Conservation (phyloP, 23 tunicate species). For the Phallusia fumigata region DNA sequence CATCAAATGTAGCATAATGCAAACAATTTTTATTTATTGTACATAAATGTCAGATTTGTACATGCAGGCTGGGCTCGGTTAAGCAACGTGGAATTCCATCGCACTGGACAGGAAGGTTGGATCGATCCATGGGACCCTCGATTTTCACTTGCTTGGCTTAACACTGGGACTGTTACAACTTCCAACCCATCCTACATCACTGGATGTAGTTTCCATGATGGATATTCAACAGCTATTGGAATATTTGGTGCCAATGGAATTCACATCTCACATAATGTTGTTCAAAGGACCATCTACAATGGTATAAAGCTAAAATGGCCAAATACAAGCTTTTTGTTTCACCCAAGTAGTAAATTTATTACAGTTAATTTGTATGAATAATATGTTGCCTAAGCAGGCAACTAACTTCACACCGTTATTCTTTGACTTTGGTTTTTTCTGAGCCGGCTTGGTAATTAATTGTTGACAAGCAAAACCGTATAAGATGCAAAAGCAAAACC, state of each 20-base stretch:
- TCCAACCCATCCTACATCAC: slow-evolving; percentile 53
- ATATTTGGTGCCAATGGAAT: slow-evolving; percentile 67
- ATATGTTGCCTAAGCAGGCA: too few species aligned
- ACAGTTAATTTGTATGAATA: too few species aligned
- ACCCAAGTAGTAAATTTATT: too few species aligned
- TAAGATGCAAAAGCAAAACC: too few species aligned
- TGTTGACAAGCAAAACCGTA: too few species aligned
- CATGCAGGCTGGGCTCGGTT: slow-evolving; percentile 76
- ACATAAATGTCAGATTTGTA: not conserved
- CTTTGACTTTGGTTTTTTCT: too few species aligned
- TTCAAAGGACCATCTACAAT: slow-evolving; percentile 71
- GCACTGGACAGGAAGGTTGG: slow-evolving; percentile 94
- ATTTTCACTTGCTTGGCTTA: slow-evolving; percentile 55
- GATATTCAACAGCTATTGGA: slow-evolving; percentile 83
- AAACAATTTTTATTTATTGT: too few species aligned
- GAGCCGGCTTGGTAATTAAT: too few species aligned
- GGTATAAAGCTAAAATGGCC: slow-evolving; percentile 27
- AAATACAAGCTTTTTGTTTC: too few species aligned
- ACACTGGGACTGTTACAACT: slow-evolving; percentile 46
- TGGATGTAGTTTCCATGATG: slow-evolving; percentile 64
- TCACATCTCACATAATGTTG: slow-evolving; percentile 43
- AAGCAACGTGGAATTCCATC: slow-evolving; percentile 74
- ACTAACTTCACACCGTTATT: too few species aligned
- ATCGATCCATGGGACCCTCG: slow-evolving; percentile 85
- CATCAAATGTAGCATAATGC: not conserved